phyloP scores from a whole-genome alignment of 2,797 vertebrate species.

The Anolis apletophallus region DNA sequence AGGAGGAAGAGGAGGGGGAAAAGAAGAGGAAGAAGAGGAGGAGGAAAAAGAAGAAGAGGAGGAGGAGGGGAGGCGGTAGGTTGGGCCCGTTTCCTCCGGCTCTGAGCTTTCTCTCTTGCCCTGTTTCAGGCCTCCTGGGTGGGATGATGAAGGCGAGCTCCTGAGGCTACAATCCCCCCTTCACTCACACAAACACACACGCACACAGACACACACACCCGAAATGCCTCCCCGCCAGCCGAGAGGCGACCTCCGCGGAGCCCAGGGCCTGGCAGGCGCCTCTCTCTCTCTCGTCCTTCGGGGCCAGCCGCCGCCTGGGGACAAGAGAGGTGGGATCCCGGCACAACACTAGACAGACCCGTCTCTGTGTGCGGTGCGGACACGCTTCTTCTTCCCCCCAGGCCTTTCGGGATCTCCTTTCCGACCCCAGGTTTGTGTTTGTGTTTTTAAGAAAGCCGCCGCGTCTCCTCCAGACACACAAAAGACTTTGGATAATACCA shows the following conservation, averaged over 20 bases:
- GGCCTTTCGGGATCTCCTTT: not conserved
- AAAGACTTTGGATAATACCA: not conserved
- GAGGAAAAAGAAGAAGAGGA: not conserved
- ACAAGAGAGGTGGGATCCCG: not conserved
- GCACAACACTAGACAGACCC: not conserved
- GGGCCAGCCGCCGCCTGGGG: not conserved
- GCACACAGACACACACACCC: too few species aligned
- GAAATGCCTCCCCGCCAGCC: too few species aligned
- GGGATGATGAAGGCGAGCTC: too few species aligned
- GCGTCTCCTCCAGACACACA: not conserved
- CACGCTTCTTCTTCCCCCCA: too few species aligned
- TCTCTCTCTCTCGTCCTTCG: not conserved
- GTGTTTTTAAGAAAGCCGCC: not conserved
- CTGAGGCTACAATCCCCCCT: too few species aligned
- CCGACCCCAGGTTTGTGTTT: not conserved
- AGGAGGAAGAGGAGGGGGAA: not conserved
- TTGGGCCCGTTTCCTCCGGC: too few species aligned
- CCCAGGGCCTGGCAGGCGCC: conserved; percentile 1
- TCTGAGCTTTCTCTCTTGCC: not conserved
- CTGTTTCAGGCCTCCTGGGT: not conserved
- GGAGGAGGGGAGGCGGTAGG: too few species aligned
- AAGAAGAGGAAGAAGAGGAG: not conserved
- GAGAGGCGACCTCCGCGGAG: not conserved
- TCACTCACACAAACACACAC: not conserved
- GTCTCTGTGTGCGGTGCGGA: too few species aligned